A percentile compares a stretch with the other conserved stretches of the same genome.
These are phyloP conservation scores for Rana temporaria DNA, from an alignment of 2,113 vertebrate genomes.

Conservation along the genomic window DNA sequence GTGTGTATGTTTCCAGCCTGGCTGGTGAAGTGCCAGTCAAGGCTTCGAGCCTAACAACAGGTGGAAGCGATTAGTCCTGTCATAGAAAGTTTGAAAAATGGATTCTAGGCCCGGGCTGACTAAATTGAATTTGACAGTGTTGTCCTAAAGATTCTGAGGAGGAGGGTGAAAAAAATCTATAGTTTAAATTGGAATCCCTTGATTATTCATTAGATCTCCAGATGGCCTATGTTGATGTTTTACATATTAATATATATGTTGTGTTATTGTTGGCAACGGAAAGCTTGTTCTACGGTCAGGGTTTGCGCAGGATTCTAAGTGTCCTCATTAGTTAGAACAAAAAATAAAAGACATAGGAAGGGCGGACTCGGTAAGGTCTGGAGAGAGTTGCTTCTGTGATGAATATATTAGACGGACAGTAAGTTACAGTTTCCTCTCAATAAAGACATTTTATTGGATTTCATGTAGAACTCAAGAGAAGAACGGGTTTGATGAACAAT, in stretches of 20 bases:
- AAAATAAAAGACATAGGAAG: not conserved
- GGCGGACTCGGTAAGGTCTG: not conserved
- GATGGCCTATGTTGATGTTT: conserved; percentile 79
- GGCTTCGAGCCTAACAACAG: conserved; percentile 85
- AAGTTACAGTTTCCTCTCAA: no score
- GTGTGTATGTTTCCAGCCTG: conserved; percentile 87
- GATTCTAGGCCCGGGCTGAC: conserved; percentile 83
- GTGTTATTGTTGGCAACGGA: conserved; percentile 60
- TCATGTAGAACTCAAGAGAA: no score
- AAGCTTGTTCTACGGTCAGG: conserved; percentile 60
- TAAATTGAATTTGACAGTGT: conserved; percentile 97
- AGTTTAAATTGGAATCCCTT: conserved; percentile 85
- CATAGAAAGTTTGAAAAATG: conserved; percentile 99
- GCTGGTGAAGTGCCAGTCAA: conserved; percentile 87
- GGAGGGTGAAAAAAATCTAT: conserved; percentile 64
- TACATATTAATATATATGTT: conserved; percentile 74
- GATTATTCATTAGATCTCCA: conserved; percentile 89
- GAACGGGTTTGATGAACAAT: no score
- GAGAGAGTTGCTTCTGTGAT: not conserved
- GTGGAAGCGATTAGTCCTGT: conserved; percentile 97
- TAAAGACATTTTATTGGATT: no score
- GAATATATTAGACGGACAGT: not conserved
- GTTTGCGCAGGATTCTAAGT: conserved; percentile 66
- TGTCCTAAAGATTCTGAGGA: conserved; percentile 90
- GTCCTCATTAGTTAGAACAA: conserved; percentile 46